These are phyloP conservation scores for Atta texana DNA, from an alignment of 1,140 invertebrate species.

Conservation along the genomic window DNA sequence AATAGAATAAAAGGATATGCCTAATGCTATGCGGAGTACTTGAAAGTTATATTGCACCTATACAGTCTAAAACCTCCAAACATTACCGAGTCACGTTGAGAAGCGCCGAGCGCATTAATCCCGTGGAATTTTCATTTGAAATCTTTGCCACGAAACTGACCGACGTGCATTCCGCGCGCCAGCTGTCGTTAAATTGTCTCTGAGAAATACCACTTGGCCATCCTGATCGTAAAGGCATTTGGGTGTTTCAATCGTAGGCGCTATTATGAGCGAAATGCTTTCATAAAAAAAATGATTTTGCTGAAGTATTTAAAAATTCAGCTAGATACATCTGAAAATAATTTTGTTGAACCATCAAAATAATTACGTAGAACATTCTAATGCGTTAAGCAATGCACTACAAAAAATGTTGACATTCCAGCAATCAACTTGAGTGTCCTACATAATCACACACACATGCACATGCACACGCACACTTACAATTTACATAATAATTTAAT, in stretches of 20 bases:
- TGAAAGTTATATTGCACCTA: conserved; percentile 66
- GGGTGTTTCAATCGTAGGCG: background rate
- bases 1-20: conserved; percentile 69
- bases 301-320: background rate
- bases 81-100: conserved; percentile 32
- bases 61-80: conserved; percentile 58
- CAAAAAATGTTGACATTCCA: too few relatives aligned
- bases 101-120: conserved; percentile 61
- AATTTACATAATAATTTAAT: too few relatives aligned
- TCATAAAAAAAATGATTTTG: too few relatives aligned
- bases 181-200: conserved; percentile 48
- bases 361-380: too few relatives aligned
- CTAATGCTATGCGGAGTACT: conserved; percentile 61
- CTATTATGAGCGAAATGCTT: too few relatives aligned
- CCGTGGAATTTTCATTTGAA: conserved; percentile 70
- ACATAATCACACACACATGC: too few relatives aligned
- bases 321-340: too few relatives aligned
- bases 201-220: background rate
- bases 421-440: too few relatives aligned
- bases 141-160: conserved; percentile 55
- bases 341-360: too few relatives aligned
- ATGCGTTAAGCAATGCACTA: too few relatives aligned
- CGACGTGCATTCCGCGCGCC: conserved; percentile 49
- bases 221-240: conserved; percentile 11
- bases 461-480: too few relatives aligned